Evolutionary conservation across 64 coral and sea anemone genomes (phyloP), one percentile per base, ranked within the genome.

Genomic region (Montipora foliosa): DNA sequence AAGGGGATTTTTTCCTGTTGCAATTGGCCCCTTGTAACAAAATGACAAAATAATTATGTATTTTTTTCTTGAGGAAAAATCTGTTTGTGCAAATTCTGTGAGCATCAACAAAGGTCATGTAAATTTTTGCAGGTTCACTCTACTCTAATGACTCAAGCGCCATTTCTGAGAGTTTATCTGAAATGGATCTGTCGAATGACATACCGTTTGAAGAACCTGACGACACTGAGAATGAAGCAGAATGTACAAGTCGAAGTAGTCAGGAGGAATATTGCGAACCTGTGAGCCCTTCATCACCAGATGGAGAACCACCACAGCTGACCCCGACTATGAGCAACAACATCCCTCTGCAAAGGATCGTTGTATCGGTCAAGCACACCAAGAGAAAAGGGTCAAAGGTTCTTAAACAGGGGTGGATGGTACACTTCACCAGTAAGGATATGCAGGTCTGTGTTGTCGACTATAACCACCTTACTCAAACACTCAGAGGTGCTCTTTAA

Each of bases 351-450:
- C 98, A 99, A 62, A 92, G 98, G 87, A 94, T 99, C 74, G 95
- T 99, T 92, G 95, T 96, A 67, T 99, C 98, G 14, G 98, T 99
- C 3, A 99, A 99, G 75, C 98, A 99, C 45, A 99, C 98, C 16
- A 99, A 99, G 75, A 99, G 95, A 71, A 94, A 96, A 92, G 92
- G 92, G 12, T 99, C 98, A 4, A 99, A 99, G 75, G 95, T 99
- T 10, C 89, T 99, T 12, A 99, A 99, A 47, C 98, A 99, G 84
- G 98, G 98, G 17, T 99, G 98, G 98, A 96, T 99, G 73, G 95
- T 99, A 49, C 98, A 99, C 66, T 99, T 99, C 71, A 94, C 98
- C 1, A 96, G 91, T 73, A 99, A 99, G 76, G 98, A 99, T 16
- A 96, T 94, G 77, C 89, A 96, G 89, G 98, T 99, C 24, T 74